Evolutionary conservation across 1,140 invertebrate genomes (phyloP).

Genomic region (Neelides sp.): DNA sequence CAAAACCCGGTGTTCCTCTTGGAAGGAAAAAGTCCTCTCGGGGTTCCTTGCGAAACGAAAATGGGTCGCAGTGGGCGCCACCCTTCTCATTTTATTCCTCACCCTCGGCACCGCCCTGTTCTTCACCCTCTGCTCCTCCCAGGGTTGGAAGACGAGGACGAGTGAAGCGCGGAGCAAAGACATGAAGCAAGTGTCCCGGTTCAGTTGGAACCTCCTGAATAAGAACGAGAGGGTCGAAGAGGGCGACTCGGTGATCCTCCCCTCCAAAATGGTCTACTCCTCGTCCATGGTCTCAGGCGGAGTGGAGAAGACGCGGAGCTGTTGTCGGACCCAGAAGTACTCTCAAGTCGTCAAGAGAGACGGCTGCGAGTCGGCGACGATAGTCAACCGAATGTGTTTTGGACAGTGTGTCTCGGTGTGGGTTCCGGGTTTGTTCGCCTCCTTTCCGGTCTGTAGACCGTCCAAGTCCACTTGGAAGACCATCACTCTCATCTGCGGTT

Average conservation of each 20-base stretch:
- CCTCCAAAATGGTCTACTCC: constrained; percentile 26
- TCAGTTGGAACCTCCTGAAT: constrained; percentile 28
- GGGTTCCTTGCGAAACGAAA: no score
- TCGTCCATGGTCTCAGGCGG: constrained; percentile 4
- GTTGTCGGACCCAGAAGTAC: constrained; percentile 28
- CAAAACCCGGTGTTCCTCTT: no score
- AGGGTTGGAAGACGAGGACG: not conserved
- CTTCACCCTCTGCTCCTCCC: no score
- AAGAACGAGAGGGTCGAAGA: constrained; percentile 6
- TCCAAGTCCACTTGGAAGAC: constrained; percentile 23
- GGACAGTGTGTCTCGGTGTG: constrained; percentile 27
- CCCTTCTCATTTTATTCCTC: no score
- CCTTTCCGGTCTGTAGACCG: constrained; percentile 27
- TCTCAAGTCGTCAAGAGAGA: constrained; percentile 24
- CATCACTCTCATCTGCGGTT: constrained; percentile 22
- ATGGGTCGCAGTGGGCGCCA: no score
- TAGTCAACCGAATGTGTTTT: constrained; percentile 27
- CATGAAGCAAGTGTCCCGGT: constrained; percentile 14
- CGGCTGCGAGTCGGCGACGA: constrained; percentile 25
- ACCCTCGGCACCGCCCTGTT: no score
- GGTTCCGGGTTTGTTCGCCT: constrained; percentile 26
- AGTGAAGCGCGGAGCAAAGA: not conserved
- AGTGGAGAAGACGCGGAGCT: constrained; percentile 16
- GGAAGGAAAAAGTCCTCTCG: no score
- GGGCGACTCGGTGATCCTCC: constrained; percentile 18